Evolutionary conservation across 2,888 invertebrate species (phyloP).

Genomic region (Polydesmus complanatus): DNA sequence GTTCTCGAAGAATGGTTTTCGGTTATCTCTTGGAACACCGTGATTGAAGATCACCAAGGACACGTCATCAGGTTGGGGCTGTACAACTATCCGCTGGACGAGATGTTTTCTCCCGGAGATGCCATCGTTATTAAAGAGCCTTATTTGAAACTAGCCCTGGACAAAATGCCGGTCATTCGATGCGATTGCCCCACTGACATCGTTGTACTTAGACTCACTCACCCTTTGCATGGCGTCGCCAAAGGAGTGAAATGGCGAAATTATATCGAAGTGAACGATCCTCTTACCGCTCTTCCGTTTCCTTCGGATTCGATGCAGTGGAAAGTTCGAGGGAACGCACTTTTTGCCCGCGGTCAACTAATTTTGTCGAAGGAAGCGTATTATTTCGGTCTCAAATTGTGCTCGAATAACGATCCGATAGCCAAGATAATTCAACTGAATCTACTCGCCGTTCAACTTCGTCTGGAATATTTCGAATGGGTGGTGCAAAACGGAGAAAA

Average conservation of each 20-base stretch:
- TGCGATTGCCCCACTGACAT: slow-evolving; percentile 7
- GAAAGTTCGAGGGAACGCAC: slow-evolving; percentile 1
- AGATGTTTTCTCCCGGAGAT: background rate
- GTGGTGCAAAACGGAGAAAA: background rate
- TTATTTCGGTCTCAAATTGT: background rate
- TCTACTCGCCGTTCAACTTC: background rate
- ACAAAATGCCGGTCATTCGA: background rate
- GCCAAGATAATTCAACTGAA: background rate
- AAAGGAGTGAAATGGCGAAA: background rate
- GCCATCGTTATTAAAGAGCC: slow-evolving; percentile 3
- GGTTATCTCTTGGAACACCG: background rate
- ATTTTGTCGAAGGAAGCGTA: background rate
- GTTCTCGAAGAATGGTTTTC: background rate
- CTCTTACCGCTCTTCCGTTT: background rate
- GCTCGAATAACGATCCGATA: too few relatives aligned
- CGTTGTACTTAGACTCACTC: background rate
- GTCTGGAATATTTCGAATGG: background rate
- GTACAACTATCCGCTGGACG: background rate
- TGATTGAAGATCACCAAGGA: slow-evolving; percentile 5
- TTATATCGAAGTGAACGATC: background rate
- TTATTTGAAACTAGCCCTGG: background rate
- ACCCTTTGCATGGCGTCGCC: background rate
- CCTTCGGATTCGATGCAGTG: background rate
- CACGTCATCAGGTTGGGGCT: background rate
- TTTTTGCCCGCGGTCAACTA: background rate